A percentile compares a stretch with the other conserved stretches of the same genome.
Evolutionary conservation across 1,140 invertebrate genomes (phyloP).

Genomic region (Sycobia sp.): DNA sequence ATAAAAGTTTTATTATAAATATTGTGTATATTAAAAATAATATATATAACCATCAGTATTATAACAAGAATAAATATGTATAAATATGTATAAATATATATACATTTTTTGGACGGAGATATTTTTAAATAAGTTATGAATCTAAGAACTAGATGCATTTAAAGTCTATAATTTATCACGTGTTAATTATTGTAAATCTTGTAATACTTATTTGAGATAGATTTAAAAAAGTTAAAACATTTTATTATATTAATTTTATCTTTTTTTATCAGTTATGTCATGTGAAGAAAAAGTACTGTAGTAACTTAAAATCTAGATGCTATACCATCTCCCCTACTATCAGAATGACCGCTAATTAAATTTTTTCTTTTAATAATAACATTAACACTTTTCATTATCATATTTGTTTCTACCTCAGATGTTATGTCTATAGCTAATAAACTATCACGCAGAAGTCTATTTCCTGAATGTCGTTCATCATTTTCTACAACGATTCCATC

Average conservation of each 20-base stretch:
- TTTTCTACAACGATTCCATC: slow-evolving; percentile 50
- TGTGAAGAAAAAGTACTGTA: too few relatives aligned
- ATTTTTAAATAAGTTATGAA: too few relatives aligned
- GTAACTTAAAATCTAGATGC: slow-evolving; percentile 69
- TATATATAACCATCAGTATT: too few relatives aligned
- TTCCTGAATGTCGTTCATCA: slow-evolving; percentile 45
- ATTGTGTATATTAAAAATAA: too few relatives aligned
- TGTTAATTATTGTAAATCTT: too few relatives aligned
- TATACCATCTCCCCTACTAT: slow-evolving; percentile 69
- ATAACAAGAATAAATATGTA: slow-evolving; percentile 21
- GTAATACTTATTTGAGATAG: too few relatives aligned
- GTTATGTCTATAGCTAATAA: slow-evolving; percentile 41
- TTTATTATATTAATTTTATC: slow-evolving; percentile 12
- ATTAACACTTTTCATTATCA: slow-evolving; percentile 58
- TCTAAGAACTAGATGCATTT: too few relatives aligned
- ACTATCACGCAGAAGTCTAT: slow-evolving; percentile 42
- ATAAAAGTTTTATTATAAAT: slow-evolving; percentile 20
- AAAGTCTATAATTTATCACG: too few relatives aligned
- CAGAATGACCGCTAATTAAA: slow-evolving; percentile 63
- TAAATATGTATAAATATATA: slow-evolving; percentile 18
- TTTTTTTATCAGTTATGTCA: too few relatives aligned
- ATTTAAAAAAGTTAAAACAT: slow-evolving; percentile 6
- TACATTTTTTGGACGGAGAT: slow-evolving; percentile 19
- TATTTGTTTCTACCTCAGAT: slow-evolving; percentile 39
- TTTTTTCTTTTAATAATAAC: slow-evolving; percentile 60